Conservation (phyloP, 1,140 invertebrate species). For the Geopemphigus sp. region DNA sequence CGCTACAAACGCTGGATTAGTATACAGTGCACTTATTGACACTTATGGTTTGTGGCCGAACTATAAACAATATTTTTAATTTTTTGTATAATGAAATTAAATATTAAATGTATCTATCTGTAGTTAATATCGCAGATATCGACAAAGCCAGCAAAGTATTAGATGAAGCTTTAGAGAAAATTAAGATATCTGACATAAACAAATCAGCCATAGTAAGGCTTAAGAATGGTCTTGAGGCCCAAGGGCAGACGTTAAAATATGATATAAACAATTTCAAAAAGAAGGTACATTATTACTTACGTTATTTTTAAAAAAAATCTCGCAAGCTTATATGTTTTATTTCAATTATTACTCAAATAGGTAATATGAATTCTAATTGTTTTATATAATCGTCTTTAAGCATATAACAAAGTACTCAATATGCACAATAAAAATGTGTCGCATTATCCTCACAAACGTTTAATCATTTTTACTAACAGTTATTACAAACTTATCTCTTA, state of each 20-base stretch:
- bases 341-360: too few relatives aligned
- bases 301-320: too few relatives aligned
- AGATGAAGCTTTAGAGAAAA: slow-evolving; percentile 21
- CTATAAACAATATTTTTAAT: background rate
- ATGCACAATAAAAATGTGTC: too few relatives aligned
- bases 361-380: too few relatives aligned
- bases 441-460: too few relatives aligned
- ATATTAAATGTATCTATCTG: background rate
- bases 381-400: too few relatives aligned
- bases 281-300: background rate
- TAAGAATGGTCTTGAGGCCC: background rate
- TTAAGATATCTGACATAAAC: background rate
- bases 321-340: too few relatives aligned
- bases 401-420: too few relatives aligned
- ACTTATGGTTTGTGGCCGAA: background rate
- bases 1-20: background rate
- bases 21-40: slow-evolving; percentile 36
- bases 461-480: too few relatives aligned
- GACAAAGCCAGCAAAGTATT: slow-evolving; percentile 1
- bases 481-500: too few relatives aligned
- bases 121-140: slow-evolving; percentile 6
- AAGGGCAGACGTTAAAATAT: slow-evolving; percentile 28
- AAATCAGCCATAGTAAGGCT: background rate
- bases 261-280: background rate
- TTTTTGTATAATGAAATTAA: background rate